Percentiles rank a stretch among this genome's conserved stretches.
phyloP scores from a whole-genome alignment of 2,797 vertebrate species.

The Sandelia bainsii region DNA sequence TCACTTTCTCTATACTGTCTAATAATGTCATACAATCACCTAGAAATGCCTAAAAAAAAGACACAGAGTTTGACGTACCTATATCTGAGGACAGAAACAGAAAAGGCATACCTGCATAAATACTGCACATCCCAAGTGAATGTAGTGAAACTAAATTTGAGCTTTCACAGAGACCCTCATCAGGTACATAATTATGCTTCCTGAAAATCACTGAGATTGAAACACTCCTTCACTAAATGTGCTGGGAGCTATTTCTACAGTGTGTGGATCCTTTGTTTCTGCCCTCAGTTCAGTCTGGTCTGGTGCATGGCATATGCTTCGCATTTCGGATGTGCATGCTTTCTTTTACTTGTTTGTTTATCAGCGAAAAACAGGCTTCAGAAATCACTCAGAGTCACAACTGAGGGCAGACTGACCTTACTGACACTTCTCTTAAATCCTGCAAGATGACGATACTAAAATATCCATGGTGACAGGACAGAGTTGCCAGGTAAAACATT shows the following conservation, averaged over 20 bases:
- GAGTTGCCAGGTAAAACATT: slow-evolving; percentile 41
- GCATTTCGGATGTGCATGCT: background rate
- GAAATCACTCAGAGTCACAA: slow-evolving; percentile 27
- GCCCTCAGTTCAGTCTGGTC: background rate
- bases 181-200: slow-evolving; percentile 19
- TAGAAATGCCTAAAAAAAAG: background rate
- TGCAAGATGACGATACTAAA: slow-evolving; percentile 34
- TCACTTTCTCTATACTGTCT: background rate
- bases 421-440: slow-evolving; percentile 44
- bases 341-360: slow-evolving; percentile 12
- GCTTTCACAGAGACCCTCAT: slow-evolving; percentile 11
- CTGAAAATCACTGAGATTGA: slow-evolving; percentile 26
- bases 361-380: slow-evolving; percentile 8
- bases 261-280: slow-evolving; percentile 3
- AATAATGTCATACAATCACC: background rate
- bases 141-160: slow-evolving; percentile 10
- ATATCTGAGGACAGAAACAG: background rate
- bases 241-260: slow-evolving; percentile 8
- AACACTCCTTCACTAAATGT: slow-evolving; percentile 17
- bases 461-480: slow-evolving; percentile 50
- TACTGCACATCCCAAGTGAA: background rate
- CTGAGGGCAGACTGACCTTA: slow-evolving; percentile 36
- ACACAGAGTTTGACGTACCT: background rate
- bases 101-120: slow-evolving; percentile 11
- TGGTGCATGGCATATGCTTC: background rate